phyloP scores from a whole-genome alignment of 2,113 vertebrate genomes.

The Xerus inauris region DNA sequence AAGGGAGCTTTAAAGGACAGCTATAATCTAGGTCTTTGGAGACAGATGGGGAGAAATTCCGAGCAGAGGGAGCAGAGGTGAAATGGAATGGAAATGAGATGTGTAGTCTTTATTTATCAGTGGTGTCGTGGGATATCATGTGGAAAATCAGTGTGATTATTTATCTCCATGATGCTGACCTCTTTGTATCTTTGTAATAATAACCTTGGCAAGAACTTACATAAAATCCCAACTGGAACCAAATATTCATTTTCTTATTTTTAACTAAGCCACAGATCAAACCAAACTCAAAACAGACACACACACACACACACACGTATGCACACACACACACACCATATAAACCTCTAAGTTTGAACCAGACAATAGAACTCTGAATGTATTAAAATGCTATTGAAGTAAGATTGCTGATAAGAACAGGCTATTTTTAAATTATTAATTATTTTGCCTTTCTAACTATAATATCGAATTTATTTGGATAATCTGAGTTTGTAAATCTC shows the following conservation, averaged over 20 bases:
- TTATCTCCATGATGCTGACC: slow-evolving; percentile 64
- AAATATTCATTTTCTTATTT: slow-evolving; percentile 74
- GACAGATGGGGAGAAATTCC: neutral
- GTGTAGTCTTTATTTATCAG: slow-evolving; percentile 61
- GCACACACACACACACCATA: neutral
- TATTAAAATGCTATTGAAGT: slow-evolving; percentile 35
- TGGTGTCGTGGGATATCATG: slow-evolving; percentile 56
- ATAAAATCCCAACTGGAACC: slow-evolving; percentile 70
- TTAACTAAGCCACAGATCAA: slow-evolving; percentile 70
- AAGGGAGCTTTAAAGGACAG: slow-evolving; percentile 49
- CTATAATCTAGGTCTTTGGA: neutral
- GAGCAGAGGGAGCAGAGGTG: slow-evolving; percentile 56
- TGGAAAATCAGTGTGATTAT: slow-evolving; percentile 75
- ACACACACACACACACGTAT: neutral
- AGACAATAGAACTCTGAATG: neutral
- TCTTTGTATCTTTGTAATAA: slow-evolving; percentile 68
- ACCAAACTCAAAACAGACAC: slow-evolving; percentile 36
- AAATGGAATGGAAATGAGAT: slow-evolving; percentile 70
- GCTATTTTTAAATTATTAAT: slow-evolving; percentile 30
- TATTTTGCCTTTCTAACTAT: slow-evolving; percentile 51
- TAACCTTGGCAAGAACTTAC: slow-evolving; percentile 69
- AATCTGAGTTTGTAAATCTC: slow-evolving; percentile 46
- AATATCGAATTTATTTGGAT: slow-evolving; percentile 42
- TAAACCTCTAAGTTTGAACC: neutral
- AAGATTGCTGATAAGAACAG: slow-evolving; percentile 40